Evolutionary conservation across 2,888 invertebrate genomes (phyloP).

Genomic region (Phymatocera aterrima): DNA sequence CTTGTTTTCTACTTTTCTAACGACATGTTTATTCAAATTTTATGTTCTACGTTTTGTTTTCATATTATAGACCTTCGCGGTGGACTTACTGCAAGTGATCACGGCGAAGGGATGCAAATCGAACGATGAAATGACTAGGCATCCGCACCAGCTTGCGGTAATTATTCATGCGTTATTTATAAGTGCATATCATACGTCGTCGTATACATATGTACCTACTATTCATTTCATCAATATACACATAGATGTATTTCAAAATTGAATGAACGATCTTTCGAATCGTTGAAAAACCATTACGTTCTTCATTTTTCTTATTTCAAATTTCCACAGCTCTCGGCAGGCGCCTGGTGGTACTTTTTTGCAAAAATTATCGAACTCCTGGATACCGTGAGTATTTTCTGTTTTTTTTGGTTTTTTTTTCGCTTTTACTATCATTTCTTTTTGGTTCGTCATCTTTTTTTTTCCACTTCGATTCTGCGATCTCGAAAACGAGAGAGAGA

Average conservation of each 20-base stretch:
- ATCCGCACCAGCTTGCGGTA: conserved; percentile 58
- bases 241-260: too few relatives aligned
- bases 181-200: too few relatives aligned
- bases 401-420: background rate
- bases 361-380: conserved; percentile 79
- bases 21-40: too few relatives aligned
- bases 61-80: conserved; percentile 47
- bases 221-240: too few relatives aligned
- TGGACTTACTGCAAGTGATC: conserved; percentile 50
- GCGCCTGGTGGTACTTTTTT: conserved; percentile 79
- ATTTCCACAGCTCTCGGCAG: conserved; percentile 75
- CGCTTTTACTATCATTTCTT: conserved; percentile 4
- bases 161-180: conserved; percentile 16
- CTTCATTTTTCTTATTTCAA: conserved; percentile 65
- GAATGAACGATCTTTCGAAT: too few relatives aligned
- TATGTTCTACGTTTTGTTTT: background rate
- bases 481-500: too few relatives aligned
- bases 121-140: conserved; percentile 47
- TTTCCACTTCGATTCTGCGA: too few relatives aligned
- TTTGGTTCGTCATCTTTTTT: too few relatives aligned
- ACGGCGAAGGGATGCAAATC: conserved; percentile 46
- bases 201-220: too few relatives aligned
- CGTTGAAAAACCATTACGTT: background rate
- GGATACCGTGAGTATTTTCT: conserved; percentile 76
- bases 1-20: background rate